Evolutionary conservation across 2,797 vertebrate species (phyloP).

Genomic region (Rhodeus uyekii): DNA sequence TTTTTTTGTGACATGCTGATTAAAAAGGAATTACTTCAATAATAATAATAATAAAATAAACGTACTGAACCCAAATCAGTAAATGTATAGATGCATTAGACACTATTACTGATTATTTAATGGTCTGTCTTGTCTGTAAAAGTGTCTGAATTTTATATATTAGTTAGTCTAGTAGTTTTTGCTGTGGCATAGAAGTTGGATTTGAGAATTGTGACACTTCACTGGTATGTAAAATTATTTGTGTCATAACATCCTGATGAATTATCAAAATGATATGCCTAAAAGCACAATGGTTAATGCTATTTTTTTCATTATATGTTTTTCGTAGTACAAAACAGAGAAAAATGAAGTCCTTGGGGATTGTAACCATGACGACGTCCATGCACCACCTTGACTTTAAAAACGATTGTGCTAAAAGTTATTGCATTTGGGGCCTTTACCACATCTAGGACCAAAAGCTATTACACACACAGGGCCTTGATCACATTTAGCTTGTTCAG

Average conservation of each 20-base stretch:
- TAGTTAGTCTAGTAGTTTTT: not conserved
- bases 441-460: constrained; percentile 13
- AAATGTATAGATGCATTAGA: no score
- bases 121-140: not conserved
- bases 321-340: not conserved
- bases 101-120: not conserved
- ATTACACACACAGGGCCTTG: constrained; percentile 15
- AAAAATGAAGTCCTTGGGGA: not conserved
- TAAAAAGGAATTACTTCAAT: no score
- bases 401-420: constrained; percentile 3
- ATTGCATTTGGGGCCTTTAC: constrained; percentile 25
- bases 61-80: no score
- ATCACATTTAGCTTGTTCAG: constrained; percentile 26
- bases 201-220: not conserved
- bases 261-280: not conserved
- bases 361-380: not conserved
- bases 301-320: not conserved
- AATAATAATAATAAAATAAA: no score
- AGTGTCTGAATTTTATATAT: not conserved
- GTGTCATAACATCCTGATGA: not conserved
- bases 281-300: not conserved
- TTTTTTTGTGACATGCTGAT: no score
- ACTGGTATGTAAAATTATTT: not conserved
- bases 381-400: not conserved
- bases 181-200: not conserved